Base-by-base conservation (phyloP, 1,140 invertebrate species). In the Holotrichia oblita region DNA sequence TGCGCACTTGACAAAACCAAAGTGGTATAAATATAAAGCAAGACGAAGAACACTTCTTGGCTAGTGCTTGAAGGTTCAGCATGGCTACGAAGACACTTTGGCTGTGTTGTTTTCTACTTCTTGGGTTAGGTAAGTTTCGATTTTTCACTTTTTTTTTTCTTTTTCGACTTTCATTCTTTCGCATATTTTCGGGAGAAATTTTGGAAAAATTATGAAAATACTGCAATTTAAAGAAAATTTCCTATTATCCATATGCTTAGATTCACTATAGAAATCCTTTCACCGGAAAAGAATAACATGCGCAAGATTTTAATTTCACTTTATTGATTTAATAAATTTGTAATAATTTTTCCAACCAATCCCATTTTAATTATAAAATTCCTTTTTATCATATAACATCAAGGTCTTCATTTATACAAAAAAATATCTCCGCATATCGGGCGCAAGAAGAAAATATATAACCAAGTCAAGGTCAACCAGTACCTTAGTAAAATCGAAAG, bases 11-110 rank as follows among this genome's bases (percentile, higher is more conserved):
- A 59, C 81, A 79, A 85, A 85, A 84, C 79, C 74, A 78, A 72
- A 79, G 73, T 77, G 78, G 78, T 86, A 86, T 86, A 87, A 86
- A 86, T 87, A 87, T 83, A 85, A 83, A 86, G 80, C 75, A 81
- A 80, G 79, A 79, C 77, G 76, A 76, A 80, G 77, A 72, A 83
- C 86, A 86, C 85, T 87, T 85, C 86, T 86, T 86, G 82, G 84
- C 84, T 85, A 86, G 86, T 86, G 85, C 82, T 85, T 80, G 81
- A 85, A 82, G 79, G 79, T 79, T 81, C 80, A 86, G 84, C 83
- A 86, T 86, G 86, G 85, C 82, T 81, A 81, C 78, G 80, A 86
- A 85, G 82, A 82, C 76, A 73, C 64, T 85, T 81, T 87, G 86
- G 86, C 84, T 86, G 85, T 87, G 85, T 82, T 83, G 82, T 83